Evolutionary conservation across 2,113 vertebrate genomes (phyloP), one percentile per base, ranked within the genome.

Genomic region (Odobenus rosmarus): DNA sequence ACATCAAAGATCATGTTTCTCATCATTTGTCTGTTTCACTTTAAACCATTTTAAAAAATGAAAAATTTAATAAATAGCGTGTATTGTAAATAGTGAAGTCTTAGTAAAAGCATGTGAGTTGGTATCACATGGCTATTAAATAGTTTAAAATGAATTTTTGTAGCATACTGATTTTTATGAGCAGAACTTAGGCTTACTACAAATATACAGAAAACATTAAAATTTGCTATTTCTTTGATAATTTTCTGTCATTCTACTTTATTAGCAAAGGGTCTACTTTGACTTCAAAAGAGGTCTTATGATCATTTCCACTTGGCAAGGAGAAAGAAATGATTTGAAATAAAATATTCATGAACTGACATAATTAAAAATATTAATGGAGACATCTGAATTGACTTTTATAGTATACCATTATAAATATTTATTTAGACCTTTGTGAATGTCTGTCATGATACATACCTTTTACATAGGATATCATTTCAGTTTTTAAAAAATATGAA

Each of bases 291-390:
- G 86, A 77, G n/a, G 88, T 62, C 79, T 76, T 96, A 57, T 64
- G 88, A 97, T 91, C 64, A 86, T 93, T 97, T 97, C 87, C 76
- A 93, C 92, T 97, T 97, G 96, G 84, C 92, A 93, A 93, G 87
- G 88, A 97, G 93, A 97, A 98, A 98, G 92, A 97, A 98, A 77
- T 98, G 93, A 97, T 96, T 96, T 95, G 76, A 96, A 80, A 96
- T 98, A 97, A 97, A 97, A 98, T 98, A 98, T 98, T 97, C 88
- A 97, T 97, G 90, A 97, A 72, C 85, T 88, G 90, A 90, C 89
- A 97, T 95, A 97, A 98, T 97, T 98, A 98, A 98, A 98, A 97
- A 97, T 97, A 97, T 97, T 97, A 98, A 94, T 64, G 1, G 36
- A 96, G 87, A 95, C 92, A 96, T 97, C 92, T 93, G 97, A 97